These are phyloP conservation scores for Saturnia japonica DNA, from an alignment of 2,888 invertebrate species.

Conservation along the genomic window DNA sequence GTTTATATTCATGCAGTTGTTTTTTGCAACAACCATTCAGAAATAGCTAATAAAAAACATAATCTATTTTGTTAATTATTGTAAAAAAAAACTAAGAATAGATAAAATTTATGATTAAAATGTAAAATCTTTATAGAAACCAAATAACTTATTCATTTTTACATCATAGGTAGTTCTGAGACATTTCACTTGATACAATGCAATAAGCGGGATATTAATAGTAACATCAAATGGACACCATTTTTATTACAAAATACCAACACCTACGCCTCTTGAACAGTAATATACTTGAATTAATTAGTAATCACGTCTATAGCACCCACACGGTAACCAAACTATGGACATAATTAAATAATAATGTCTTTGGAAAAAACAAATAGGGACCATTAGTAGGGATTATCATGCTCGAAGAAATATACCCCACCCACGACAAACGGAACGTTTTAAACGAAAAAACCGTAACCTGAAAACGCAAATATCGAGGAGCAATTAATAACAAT, in stretches of 20 bases:
- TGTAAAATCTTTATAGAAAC: background rate
- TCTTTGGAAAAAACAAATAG: slow-evolving; percentile 14
- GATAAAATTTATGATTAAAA: background rate
- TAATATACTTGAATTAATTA: slow-evolving; percentile 68
- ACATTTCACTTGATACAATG: slow-evolving; percentile 58
- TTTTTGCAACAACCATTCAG: too few relatives aligned
- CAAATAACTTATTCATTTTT: slow-evolving; percentile 8
- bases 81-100: too few relatives aligned
- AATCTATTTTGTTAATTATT: too few relatives aligned
- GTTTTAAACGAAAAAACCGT: background rate
- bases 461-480: background rate
- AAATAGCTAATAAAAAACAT: too few relatives aligned
- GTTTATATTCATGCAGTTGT: too few relatives aligned
- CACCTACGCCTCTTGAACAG: slow-evolving; percentile 53
- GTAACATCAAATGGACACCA: slow-evolving; percentile 62
- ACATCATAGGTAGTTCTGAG: slow-evolving; percentile 38
- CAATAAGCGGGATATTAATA: slow-evolving; percentile 54
- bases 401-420: background rate
- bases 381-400: slow-evolving; percentile 4
- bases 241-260: slow-evolving; percentile 69
- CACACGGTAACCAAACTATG: slow-evolving; percentile 35
- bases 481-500: background rate
- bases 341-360: slow-evolving; percentile 26
- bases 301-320: slow-evolving; percentile 53
- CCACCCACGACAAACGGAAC: background rate